Evolutionary conservation across 1,140 invertebrate genomes (phyloP), one percentile per base, ranked within the genome.

Genomic region (Cydia pomonella): DNA sequence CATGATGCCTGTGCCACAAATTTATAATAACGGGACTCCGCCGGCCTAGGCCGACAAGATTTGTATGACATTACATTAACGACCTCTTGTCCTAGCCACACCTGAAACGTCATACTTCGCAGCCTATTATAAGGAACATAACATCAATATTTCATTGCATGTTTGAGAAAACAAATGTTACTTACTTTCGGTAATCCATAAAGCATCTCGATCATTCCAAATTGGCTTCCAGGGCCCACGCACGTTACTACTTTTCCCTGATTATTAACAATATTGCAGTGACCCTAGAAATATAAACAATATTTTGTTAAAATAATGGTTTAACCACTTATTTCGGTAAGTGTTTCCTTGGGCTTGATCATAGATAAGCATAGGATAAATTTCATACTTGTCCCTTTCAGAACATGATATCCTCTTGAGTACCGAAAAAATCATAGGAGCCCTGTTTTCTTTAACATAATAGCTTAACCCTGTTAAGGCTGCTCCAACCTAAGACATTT

Each of bases 151-250:
- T n/a, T n/a, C n/a, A n/a, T n/a, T n/a, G n/a, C n/a, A n/a, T n/a
- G n/a, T n/a, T n/a, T n/a, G n/a, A n/a, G n/a, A n/a, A n/a, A n/a
- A n/a, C n/a, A n/a, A 12, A 72, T 62, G 78, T 23, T 59, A 10
- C 53, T 84, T 81, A 88, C 89, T 74, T 91, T 91, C n/a, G 88
- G 89, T 23, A 91, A 77, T 53, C 89, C 88, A 71, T 82, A 90
- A 1, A 90, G 71, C 87, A 92, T 92, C 78, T 92, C 90, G 4
- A 90, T 76, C 6, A 82, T 81, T 23, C 90, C 90, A 75, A 92
- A 85, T 71, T 82, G 77, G 71, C 73, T 76, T 3, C 86, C 86
- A 0, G 88, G 83, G 18, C 82, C 82, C 41, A 87, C 75, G 9
- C 79, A 79, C 6, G 73, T 78, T 7, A 83, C 77, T 16, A 86